Evolutionary conservation across 2,797 vertebrate genomes (phyloP).

Genomic region (Onychomys leucogaster): DNA sequence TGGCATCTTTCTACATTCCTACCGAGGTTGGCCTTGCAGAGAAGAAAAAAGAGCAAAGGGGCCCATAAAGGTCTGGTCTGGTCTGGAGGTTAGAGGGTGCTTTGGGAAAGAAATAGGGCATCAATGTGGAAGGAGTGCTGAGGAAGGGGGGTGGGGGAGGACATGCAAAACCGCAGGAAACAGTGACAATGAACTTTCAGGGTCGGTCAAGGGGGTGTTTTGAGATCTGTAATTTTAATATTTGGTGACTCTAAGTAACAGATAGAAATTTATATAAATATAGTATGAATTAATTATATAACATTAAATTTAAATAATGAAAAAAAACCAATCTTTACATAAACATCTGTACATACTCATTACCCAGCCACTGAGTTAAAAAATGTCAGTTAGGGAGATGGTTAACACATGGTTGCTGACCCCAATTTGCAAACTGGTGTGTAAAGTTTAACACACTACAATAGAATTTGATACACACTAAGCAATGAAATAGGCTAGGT

Average conservation of each 20-base stretch:
- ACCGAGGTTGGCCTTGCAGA: neutral
- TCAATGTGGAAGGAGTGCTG: slow-evolving; percentile 26
- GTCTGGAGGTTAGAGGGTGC: neutral
- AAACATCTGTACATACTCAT: slow-evolving; percentile 35
- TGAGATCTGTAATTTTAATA: slow-evolving; percentile 45
- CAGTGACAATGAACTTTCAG: neutral
- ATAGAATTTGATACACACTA: neutral
- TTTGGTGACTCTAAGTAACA: slow-evolving; percentile 48
- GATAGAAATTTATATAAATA: neutral
- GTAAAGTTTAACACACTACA: neutral
- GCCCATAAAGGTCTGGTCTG: neutral
- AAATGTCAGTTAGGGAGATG: slow-evolving; percentile 20
- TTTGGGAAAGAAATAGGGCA: slow-evolving; percentile 27
- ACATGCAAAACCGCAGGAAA: slow-evolving; percentile 46
- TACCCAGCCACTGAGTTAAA: slow-evolving; percentile 59
- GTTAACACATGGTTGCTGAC: slow-evolving; percentile 9
- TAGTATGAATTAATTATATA: neutral
- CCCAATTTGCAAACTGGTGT: slow-evolving; percentile 25
- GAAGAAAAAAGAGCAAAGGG: neutral
- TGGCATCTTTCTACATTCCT: slow-evolving; percentile 49
- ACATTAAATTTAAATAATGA: neutral
- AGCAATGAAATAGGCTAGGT: neutral
- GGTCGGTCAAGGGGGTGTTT: slow-evolving; percentile 27
- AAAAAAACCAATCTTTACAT: neutral
- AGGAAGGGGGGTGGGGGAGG: slow-evolving; percentile 41